Conservation (phyloP, 2,888 invertebrate genomes). For the Ptychoptera albimana region DNA sequence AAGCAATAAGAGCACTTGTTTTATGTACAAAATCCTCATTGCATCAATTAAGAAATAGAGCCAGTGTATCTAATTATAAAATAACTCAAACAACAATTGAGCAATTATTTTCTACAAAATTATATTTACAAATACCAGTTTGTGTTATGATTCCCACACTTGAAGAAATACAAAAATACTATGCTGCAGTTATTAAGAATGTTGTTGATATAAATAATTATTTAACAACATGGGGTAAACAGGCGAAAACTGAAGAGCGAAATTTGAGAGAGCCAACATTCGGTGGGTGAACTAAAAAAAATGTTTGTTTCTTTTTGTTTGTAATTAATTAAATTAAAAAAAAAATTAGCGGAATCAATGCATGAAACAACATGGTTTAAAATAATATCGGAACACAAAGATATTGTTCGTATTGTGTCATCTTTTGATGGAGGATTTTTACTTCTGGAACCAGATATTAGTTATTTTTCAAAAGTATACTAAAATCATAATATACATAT, state of each 20-base stretch:
- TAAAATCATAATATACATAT: neutral
- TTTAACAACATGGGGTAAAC: slow-evolving; percentile 67
- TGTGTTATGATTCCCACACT: slow-evolving; percentile 20
- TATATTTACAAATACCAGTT: slow-evolving; percentile 14
- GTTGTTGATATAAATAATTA: slow-evolving; percentile 56
- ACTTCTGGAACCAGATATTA: slow-evolving; percentile 51
- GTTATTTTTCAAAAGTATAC: slow-evolving; percentile 36
- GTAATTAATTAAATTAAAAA: too few relatives aligned
- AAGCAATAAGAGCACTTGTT: slow-evolving; percentile 55
- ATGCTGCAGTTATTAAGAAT: slow-evolving; percentile 35
- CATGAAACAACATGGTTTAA: slow-evolving; percentile 47
- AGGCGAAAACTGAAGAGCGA: slow-evolving; percentile 30
- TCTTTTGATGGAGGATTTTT: slow-evolving; percentile 60
- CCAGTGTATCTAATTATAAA: neutral
- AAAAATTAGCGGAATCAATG: slow-evolving; percentile 21
- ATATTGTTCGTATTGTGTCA: slow-evolving; percentile 54
- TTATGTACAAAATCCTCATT: slow-evolving; percentile 57
- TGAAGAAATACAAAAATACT: slow-evolving; percentile 21
- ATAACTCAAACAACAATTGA: too few relatives aligned
- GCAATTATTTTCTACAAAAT: too few relatives aligned
- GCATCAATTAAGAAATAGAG: slow-evolving; percentile 42
- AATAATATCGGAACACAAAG: slow-evolving; percentile 63
- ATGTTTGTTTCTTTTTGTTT: neutral
- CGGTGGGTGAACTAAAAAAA: neutral
- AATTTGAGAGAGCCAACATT: slow-evolving; percentile 14